Evolutionary conservation across 2,888 invertebrate genomes (phyloP).

Genomic region (Tiliacea aurago): DNA sequence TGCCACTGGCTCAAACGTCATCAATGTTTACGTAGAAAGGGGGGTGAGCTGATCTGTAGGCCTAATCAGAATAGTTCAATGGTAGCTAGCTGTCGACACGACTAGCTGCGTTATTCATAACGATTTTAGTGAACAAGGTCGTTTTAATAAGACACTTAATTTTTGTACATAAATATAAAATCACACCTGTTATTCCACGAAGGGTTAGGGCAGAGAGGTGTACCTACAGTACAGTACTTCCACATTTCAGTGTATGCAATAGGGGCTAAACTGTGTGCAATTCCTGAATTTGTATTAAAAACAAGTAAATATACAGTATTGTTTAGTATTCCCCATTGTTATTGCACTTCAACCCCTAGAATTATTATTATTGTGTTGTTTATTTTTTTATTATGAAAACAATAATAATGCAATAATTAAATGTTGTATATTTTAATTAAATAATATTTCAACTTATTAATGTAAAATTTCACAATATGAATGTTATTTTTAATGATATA

Average conservation of each 20-base stretch:
- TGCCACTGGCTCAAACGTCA: slow-evolving; percentile 4
- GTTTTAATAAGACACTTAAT: background rate
- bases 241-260: background rate
- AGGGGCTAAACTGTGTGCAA: background rate
- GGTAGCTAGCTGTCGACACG: background rate
- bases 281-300: slow-evolving; percentile 8
- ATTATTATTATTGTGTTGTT: background rate
- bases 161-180: background rate
- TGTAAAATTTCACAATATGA: slow-evolving; percentile 2
- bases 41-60: slow-evolving; percentile 55
- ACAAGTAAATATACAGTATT: slow-evolving; percentile 16
- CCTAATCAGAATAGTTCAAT: slow-evolving; percentile 41
- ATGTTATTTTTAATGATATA: background rate
- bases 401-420: too few species aligned
- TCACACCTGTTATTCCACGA: too few species aligned
- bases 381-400: background rate
- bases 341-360: background rate
- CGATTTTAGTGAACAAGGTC: background rate
- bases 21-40: slow-evolving; percentile 49
- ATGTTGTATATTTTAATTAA: background rate
- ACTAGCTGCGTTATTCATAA: slow-evolving; percentile 11
- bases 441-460: background rate
- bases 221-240: background rate
- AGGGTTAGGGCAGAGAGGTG: background rate
- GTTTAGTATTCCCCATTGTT: slow-evolving; percentile 2